Evolutionary conservation across 2,113 vertebrate species (phyloP).

Genomic region (Cyprinodon brontotheroides): DNA sequence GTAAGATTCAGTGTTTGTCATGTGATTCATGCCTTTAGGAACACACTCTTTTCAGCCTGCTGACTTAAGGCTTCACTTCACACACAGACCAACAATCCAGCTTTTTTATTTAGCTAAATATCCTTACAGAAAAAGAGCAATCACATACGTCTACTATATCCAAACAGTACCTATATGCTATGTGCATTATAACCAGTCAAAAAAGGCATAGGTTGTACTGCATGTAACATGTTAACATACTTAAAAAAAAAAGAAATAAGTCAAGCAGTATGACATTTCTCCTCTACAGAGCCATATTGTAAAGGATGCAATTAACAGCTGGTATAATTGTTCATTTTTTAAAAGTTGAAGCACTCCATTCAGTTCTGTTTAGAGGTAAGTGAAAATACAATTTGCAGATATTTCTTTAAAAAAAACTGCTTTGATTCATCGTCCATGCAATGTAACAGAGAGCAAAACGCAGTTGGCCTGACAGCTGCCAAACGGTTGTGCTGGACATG

Average conservation of each 20-base stretch:
- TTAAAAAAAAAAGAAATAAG: constrained; percentile 64
- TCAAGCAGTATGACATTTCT: constrained; percentile 54
- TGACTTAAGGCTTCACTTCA: constrained; percentile 55
- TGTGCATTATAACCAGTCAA: constrained; percentile 51
- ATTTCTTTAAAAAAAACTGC: constrained; percentile 27
- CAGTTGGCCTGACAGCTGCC: constrained; percentile 65
- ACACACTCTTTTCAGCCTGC: constrained; percentile 28
- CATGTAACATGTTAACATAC: constrained; percentile 59
- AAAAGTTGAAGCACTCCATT: constrained; percentile 38
- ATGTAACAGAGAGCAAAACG: constrained; percentile 63
- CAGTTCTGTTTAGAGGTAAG: constrained; percentile 34
- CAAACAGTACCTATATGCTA: constrained; percentile 42
- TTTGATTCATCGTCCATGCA: constrained; percentile 74
- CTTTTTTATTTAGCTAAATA: constrained; percentile 76
- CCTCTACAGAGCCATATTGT: constrained; percentile 47
- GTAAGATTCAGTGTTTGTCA: constrained; percentile 18
- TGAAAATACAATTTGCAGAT: constrained; percentile 42
- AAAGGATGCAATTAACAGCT: constrained; percentile 39
- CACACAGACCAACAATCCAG: constrained; percentile 58
- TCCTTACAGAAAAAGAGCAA: constrained; percentile 52
- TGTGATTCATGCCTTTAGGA: constrained; percentile 11
- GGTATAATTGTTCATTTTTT: constrained; percentile 11
- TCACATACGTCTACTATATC: constrained; percentile 56
- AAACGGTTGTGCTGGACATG: constrained; percentile 56
- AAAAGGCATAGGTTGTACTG: constrained; percentile 25